Conservation (phyloP, 2,113 vertebrate genomes). For the Rostratula benghalensis region DNA sequence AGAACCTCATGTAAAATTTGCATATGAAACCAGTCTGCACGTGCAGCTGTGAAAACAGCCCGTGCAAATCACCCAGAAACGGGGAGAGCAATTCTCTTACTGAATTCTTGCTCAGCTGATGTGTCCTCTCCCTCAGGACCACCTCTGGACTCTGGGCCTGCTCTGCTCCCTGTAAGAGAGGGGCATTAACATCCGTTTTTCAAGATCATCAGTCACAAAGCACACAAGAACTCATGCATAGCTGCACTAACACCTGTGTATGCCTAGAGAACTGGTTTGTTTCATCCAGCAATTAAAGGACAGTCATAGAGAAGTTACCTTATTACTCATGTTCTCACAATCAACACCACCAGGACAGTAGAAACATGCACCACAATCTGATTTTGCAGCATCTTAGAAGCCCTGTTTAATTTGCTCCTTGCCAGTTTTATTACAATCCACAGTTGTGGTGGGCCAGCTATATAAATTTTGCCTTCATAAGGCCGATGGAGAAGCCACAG, state of each 20-base stretch:
- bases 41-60: background rate
- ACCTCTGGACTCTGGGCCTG: slow-evolving; percentile 50
- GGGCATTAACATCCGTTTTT: background rate
- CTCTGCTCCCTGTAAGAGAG: slow-evolving; percentile 53
- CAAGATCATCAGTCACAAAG: background rate
- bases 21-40: background rate
- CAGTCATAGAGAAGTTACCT: background rate
- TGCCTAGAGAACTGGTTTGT: background rate
- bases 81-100: slow-evolving; percentile 28
- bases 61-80: background rate
- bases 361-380: background rate
- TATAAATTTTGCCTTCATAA: background rate
- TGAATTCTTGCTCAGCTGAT: slow-evolving; percentile 43
- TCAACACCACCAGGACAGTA: background rate
- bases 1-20: background rate
- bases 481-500: background rate
- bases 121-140: slow-evolving; percentile 42
- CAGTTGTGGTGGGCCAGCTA: background rate
- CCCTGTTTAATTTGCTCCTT: background rate
- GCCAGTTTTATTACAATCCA: background rate
- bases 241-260: background rate
- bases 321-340: background rate
- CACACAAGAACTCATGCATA: background rate
- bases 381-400: background rate
- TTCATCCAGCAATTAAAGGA: background rate